Evolutionary conservation across 2,797 vertebrate genomes (phyloP), one percentile per base, ranked within the genome.

Genomic region (Synaphobranchus kaupii): DNA sequence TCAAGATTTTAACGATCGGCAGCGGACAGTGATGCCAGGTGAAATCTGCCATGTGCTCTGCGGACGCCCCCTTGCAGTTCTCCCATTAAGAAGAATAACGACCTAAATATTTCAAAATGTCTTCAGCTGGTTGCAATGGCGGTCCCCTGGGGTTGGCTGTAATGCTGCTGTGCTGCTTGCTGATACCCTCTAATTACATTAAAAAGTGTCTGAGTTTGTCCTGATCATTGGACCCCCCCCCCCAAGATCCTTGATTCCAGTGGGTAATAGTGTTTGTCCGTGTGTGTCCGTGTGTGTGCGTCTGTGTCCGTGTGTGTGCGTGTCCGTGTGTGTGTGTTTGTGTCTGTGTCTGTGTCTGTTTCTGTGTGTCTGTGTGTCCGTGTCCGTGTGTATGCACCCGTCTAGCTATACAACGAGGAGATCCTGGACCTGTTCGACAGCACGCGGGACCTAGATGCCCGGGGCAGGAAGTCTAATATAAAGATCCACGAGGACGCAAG

Each of bases 371-470:
- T 17, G 47, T 85, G 86, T 20, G 0, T 86, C 22, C 39, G n/a
- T 52, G 54, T 50, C 84, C 8, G 86, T n/a, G 0, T 85, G 83
- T 84, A 12, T 73, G 0, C 0, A 0, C 28, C 12, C 31, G 68
- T 89, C 22, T 93, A 99, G 98, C 94, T 99, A 56, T 99, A 99
- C 94, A 99, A 99, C 0, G 98, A 99, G 93, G 98, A 99, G 95
- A 97, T 99, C 90, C 95, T 99, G 89, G 98, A 99, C 93, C 95
- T 99, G 86, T 99, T 99, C 0, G 98, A 99, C 13, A 97, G 95
- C 47, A 6, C 96, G 52, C 97, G 98, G 0, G 98, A 99, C 88
- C 96, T 94, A 0, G 98, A 99, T 0, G 88, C 95, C 0, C 97
- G 98, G 0, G 95, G 94, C 92, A 96, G 98, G 91, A 98, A 97